Conservation (phyloP, 2,113 vertebrate genomes). For the Helogale parvula region DNA sequence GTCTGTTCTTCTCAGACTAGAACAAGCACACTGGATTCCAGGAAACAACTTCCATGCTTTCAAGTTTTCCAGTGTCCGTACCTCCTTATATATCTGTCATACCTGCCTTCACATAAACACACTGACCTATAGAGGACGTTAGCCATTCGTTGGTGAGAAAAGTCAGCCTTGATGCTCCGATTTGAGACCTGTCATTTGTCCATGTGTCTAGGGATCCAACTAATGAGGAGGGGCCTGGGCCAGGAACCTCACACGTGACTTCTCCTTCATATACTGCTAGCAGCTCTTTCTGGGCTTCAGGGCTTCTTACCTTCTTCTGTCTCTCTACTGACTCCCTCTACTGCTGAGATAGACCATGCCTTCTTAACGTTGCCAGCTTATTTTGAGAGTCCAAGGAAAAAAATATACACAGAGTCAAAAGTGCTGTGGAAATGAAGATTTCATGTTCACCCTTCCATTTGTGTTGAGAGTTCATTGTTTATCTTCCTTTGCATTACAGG, state of each 20-base stretch:
- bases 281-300: neutral
- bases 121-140: neutral
- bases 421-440: neutral
- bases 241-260: neutral
- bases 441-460: neutral
- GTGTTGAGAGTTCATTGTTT: neutral
- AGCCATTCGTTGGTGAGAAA: neutral
- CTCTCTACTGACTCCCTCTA: neutral
- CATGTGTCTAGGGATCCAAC: neutral
- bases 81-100: neutral
- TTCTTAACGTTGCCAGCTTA: neutral
- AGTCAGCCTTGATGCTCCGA: neutral
- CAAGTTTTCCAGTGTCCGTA: neutral
- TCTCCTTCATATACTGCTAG: neutral
- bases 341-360: neutral
- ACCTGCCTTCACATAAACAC: neutral
- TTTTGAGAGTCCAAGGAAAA: neutral
- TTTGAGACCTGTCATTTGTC: neutral
- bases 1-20: conserved; percentile 62
- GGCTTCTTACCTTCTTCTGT: neutral
- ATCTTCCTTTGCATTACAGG: neutral
- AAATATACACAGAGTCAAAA: neutral
- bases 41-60: conserved; percentile 54
- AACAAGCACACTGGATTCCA: conserved; percentile 60
- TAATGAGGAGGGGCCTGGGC: neutral